These are phyloP conservation scores for Pomatostomus ruficeps DNA, from an alignment of 2,113 vertebrate species.

Conservation along the genomic window DNA sequence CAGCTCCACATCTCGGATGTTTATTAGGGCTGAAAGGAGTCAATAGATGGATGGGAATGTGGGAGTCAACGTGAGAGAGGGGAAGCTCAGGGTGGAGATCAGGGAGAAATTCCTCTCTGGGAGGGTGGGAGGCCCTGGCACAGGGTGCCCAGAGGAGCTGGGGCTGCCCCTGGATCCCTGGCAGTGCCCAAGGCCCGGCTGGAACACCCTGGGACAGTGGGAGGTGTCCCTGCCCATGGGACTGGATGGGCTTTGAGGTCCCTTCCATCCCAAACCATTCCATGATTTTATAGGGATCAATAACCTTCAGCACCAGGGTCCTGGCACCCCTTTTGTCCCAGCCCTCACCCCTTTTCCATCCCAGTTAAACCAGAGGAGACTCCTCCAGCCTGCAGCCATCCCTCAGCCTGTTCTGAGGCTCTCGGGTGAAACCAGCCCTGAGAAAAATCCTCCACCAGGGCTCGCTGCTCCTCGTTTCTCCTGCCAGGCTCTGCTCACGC, in stretches of 20 bases:
- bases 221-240: background rate
- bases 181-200: fast-evolving
- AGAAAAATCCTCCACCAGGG: background rate
- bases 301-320: background rate
- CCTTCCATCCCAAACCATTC: background rate
- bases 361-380: background rate
- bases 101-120: background rate
- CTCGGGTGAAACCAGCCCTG: background rate
- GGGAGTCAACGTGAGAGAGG: background rate
- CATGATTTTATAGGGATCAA: background rate
- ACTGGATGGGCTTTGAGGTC: background rate
- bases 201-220: fast-evolving
- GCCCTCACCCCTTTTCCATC: background rate
- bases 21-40: background rate
- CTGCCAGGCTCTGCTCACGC: background rate
- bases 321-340: background rate
- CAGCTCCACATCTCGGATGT: background rate
- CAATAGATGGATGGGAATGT: background rate
- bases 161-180: background rate
- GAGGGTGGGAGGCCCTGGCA: background rate
- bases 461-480: background rate
- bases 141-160: background rate
- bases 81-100: background rate
- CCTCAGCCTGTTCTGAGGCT: background rate
- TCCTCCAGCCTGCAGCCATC: background rate